phyloP scores from a whole-genome alignment of 1,140 invertebrate species.

The Eueides isabella region DNA sequence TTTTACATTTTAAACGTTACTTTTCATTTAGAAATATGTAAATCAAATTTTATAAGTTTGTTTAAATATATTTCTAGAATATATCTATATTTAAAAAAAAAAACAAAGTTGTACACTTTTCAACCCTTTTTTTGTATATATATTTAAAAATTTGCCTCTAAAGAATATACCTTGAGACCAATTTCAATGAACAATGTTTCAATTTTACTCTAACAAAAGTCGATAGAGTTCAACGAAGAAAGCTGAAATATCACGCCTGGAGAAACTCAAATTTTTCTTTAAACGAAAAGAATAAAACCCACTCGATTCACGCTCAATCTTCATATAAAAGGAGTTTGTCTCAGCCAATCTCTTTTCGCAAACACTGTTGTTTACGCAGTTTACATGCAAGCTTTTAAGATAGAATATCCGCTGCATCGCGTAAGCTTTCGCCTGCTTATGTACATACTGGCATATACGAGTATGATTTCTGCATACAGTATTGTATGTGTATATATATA shows the following conservation, averaged over 20 bases:
- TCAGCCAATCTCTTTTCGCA: constrained; percentile 32
- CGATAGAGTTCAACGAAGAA: not conserved
- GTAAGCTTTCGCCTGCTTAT: constrained; percentile 21
- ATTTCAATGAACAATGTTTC: not conserved
- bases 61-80: too few species aligned
- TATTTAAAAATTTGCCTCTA: too few species aligned
- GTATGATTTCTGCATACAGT: not conserved
- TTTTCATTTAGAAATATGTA: too few species aligned
- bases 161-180: not conserved
- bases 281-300: constrained; percentile 15
- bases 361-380: constrained; percentile 31
- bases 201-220: not conserved
- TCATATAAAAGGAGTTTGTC: constrained; percentile 32
- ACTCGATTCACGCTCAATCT: constrained; percentile 28
- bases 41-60: too few species aligned
- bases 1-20: too few species aligned
- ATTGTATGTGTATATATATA: not conserved
- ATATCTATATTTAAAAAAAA: too few species aligned
- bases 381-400: constrained; percentile 30
- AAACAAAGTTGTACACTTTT: too few species aligned
- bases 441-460: not conserved
- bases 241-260: constrained; percentile 7
- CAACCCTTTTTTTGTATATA: not conserved
- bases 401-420: constrained; percentile 28
- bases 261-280: constrained; percentile 8